These are phyloP conservation scores for Drosophila imparisetae DNA, from an alignment of 2,888 invertebrate genomes.

Conservation along the genomic window DNA sequence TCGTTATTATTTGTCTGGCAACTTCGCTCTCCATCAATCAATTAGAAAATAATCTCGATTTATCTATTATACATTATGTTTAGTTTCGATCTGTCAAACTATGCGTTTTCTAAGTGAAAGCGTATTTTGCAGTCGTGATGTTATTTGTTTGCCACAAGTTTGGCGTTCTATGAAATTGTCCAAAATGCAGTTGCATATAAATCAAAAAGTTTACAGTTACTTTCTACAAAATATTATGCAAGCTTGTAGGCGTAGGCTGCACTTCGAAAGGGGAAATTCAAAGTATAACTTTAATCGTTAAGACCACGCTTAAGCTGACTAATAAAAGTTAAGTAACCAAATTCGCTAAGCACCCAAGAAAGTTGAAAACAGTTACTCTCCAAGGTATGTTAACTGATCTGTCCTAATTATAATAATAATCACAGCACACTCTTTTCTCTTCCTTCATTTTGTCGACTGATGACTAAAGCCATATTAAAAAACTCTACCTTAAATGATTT, in stretches of 20 bases:
- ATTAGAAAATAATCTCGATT: not conserved
- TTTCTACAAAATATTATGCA: constrained; percentile 44
- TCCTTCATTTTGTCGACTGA: not conserved
- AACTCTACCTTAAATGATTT: not conserved
- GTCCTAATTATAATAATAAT: not conserved
- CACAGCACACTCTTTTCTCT: not conserved
- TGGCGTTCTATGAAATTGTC: constrained; percentile 52
- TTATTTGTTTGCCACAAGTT: constrained; percentile 46
- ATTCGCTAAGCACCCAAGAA: not conserved
- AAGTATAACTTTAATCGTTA: not conserved
- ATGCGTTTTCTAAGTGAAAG: not conserved
- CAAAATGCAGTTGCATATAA: constrained; percentile 69
- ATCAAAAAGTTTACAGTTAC: constrained; percentile 60
- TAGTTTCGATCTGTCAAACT: not conserved
- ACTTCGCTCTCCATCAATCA: not conserved
- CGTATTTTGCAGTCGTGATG: constrained; percentile 6
- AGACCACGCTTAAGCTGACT: not conserved
- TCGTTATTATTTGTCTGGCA: no score
- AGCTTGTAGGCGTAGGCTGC: constrained; percentile 41
- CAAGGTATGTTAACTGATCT: not conserved
- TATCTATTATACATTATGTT: not conserved
- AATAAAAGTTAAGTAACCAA: not conserved
- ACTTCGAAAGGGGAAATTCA: constrained; percentile 5
- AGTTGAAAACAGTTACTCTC: not conserved
- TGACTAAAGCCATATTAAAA: not conserved